phyloP scores from a whole-genome alignment of 1,140 invertebrate species.

The Helicorthomorpha holstii region DNA sequence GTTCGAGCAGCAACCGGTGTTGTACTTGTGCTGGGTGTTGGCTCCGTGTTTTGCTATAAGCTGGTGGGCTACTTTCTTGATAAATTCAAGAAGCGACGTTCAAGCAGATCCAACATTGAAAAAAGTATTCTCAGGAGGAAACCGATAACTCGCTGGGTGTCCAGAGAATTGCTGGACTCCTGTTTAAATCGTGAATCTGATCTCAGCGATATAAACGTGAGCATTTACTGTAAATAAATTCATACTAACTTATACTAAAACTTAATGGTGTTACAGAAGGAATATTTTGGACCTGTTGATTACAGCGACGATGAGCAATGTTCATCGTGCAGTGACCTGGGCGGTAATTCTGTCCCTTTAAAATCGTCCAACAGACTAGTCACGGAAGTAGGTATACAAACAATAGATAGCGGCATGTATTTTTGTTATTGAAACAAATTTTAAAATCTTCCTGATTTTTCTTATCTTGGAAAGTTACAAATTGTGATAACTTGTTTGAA shows the following conservation, averaged over 20 bases:
- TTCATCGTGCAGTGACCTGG: not conserved
- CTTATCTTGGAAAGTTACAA: not conserved
- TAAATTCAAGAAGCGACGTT: conserved; percentile 8
- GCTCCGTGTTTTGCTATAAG: conserved; percentile 21
- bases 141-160: conserved; percentile 15
- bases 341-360: not conserved
- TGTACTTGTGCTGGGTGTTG: conserved; percentile 21
- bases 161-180: not conserved
- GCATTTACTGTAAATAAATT: too few species aligned
- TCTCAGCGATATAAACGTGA: not conserved
- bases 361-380: not conserved
- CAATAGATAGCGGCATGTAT: not conserved
- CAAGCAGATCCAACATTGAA: not conserved
- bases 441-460: not conserved
- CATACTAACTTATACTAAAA: not conserved
- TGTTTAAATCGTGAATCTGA: not conserved
- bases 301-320: not conserved
- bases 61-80: too few species aligned
- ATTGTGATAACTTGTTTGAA: not conserved
- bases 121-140: conserved; percentile 19
- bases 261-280: not conserved
- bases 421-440: not conserved
- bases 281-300: conserved; percentile 5
- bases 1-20: conserved; percentile 20
- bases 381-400: not conserved